Percentiles rank a stretch among this genome's conserved stretches.
These are phyloP conservation scores for Sandelia bainsii DNA, from an alignment of 2,797 vertebrate genomes.

Conservation along the genomic window DNA sequence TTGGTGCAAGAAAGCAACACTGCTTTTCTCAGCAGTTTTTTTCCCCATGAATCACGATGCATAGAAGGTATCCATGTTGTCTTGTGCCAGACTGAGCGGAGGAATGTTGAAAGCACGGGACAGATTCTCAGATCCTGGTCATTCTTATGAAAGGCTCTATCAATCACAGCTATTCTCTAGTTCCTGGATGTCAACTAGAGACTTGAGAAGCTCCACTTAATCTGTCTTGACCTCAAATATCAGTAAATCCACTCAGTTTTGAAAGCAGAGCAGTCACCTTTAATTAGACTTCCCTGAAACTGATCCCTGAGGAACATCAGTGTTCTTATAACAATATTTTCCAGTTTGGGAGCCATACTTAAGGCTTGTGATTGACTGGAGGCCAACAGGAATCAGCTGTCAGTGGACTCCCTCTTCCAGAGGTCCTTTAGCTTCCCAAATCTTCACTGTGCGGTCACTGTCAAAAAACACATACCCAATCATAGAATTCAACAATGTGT, in stretches of 20 bases:
- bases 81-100: conserved; percentile 1
- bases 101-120: conserved; percentile 41
- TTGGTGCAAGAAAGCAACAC: conserved; percentile 1
- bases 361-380: conserved; percentile 1
- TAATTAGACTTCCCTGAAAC: conserved; percentile 35
- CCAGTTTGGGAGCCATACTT: background rate
- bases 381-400: conserved; percentile 32
- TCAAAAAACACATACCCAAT: conserved; percentile 14
- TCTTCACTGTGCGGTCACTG: conserved; percentile 96
- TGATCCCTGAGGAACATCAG: conserved; percentile 9
- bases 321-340: background rate
- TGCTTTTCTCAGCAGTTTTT: conserved; percentile 10
- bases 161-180: background rate
- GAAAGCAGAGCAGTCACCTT: conserved; percentile 1
- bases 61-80: conserved; percentile 41
- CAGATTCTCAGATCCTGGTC: conserved; percentile 7
- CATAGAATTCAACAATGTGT: background rate
- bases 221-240: conserved; percentile 31
- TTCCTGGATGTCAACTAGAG: background rate
- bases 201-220: background rate
- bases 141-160: background rate
- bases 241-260: conserved; percentile 1
- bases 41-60: background rate
- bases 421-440: conserved; percentile 91
- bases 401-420: conserved; percentile 85